Evolutionary conservation across 2,113 vertebrate genomes (phyloP), one percentile per base, ranked within the genome.

Genomic region (Peucedramus taeniatus): DNA sequence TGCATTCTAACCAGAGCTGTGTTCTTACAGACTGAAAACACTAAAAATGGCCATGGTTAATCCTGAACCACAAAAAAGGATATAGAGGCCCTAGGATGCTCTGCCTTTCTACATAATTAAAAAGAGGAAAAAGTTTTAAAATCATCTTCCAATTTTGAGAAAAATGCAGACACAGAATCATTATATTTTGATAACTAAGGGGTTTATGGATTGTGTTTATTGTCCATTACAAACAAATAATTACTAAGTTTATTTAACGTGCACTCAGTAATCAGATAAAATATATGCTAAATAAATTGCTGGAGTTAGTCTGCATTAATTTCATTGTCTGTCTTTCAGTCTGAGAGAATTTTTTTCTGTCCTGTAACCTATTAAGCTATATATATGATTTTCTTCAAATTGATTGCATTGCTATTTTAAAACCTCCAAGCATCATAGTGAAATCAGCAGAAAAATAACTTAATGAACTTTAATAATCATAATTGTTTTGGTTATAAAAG

Each of bases 391-490:
- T 60, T 89, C 47, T 35, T 57, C 90, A 90, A 91, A 85, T 24
- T 82, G 45, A 94, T 94, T 85, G 72, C 35, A 59, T 37, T 90
- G 49, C 56, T 83, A 93, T 90, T 95, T 95, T 96, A 94, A 96
- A 94, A 64, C 19, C 69, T 81, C 40, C 17, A 93, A 92, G 49
- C 79, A 87, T 65, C 49, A 54, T 17, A 61, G 63, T 71, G 70
- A 97, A 96, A 97, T 91, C 88, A 96, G 68, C 42, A 93, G 61
- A 83, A 96, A 93, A 90, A 95, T 56, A 92, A 72, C 39, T 65
- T 94, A 90, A 95, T 94, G 85, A 95, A 93, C 44, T 72, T 80
- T 94, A 95, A 95, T 94, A 56, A 91, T 93, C 7, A 50, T 95
- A 95, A 96, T 91, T 88, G 82, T 95, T 89, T 96, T 71, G 78